Base-by-base conservation (phyloP, 2,113 vertebrate species). In the Nibea coibor region DNA sequence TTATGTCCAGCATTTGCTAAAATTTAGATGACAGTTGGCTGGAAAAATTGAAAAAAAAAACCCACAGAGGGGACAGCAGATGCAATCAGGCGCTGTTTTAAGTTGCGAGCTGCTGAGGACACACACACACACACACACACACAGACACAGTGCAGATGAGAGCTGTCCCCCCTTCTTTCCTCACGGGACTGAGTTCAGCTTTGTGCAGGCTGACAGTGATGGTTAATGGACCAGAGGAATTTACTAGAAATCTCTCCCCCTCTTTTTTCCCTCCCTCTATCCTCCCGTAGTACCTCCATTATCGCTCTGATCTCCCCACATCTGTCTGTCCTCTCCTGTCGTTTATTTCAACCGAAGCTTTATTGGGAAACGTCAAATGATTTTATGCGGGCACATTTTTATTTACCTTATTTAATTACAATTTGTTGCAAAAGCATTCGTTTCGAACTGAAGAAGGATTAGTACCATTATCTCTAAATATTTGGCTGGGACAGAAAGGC, bases 21-120 rank as follows among this genome's bases (percentile, higher is more conserved):
- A 42, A 59, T 28, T 12, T 62, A 20, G 11, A 51, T 74, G 26
- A 61, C 53, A 63, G 31, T 76, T 67, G 53, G 54, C 48, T 75
- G 35, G 57, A 62, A 74, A 35, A 20, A 77, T 75, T 61, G 2
- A 10, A 67, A 71, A 51, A 3, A 68, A 71, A 57, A 45, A 28
- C 22, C 72, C 74, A 72, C 35, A 22, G 61, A 75, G 65, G 62
- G 22, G 64, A 65, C 70, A 51, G 48, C 74, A 75, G 81, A 88
- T 92, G 85, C 83, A 80, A 61, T 78, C 75, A 80, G 22, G 68
- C 64, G 73, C 57, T 68, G 56, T 80, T 89, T 87, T 81, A 87
- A 66, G 42, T 71, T 79, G 67, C 86, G 77, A 86, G 85, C 85
- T 80, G 78, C 63, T 65, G 78, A 88, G 85, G 74, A 83, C 83